Evolutionary conservation across 2,797 vertebrate species (phyloP).

Genomic region (Paramormyrops hopkinsi): DNA sequence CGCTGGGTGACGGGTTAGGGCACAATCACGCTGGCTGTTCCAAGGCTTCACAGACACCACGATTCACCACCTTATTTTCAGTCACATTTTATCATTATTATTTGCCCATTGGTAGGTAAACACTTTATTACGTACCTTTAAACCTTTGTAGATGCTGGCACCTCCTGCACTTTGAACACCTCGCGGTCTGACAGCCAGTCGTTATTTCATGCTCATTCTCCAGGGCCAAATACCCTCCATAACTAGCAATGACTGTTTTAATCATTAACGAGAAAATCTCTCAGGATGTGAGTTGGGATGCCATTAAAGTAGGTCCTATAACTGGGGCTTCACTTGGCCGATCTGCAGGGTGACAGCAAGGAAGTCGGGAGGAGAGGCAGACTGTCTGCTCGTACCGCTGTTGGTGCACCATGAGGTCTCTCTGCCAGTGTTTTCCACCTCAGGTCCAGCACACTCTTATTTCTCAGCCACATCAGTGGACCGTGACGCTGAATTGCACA

Average conservation of each 20-base stretch:
- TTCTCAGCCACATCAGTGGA: not conserved
- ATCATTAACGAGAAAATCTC: constrained; percentile 56
- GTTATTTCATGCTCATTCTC: constrained; percentile 36
- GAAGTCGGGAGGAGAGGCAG: constrained; percentile 28
- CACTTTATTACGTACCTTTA: not conserved
- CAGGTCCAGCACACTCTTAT: not conserved
- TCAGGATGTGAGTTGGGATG: constrained; percentile 39
- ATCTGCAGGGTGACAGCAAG: constrained; percentile 26
- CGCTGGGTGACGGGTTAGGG: not conserved
- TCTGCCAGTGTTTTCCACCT: not conserved
- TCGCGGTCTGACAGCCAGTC: constrained; percentile 40
- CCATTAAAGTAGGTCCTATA: constrained; percentile 53
- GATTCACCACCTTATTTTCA: not conserved
- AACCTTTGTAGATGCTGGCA: not conserved
- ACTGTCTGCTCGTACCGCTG: not conserved
- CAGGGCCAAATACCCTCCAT: constrained; percentile 28
- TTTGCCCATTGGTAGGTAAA: not conserved
- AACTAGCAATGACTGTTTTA: constrained; percentile 51
- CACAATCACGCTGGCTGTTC: not conserved
- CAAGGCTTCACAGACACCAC: not conserved
- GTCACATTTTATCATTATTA: not conserved
- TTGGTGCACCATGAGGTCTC: not conserved
- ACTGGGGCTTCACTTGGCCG: constrained; percentile 37
- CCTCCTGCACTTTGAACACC: not conserved
- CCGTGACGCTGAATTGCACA: not conserved